Conservation (phyloP, 2,888 invertebrate genomes). For the Caenorhabditis plicata region DNA sequence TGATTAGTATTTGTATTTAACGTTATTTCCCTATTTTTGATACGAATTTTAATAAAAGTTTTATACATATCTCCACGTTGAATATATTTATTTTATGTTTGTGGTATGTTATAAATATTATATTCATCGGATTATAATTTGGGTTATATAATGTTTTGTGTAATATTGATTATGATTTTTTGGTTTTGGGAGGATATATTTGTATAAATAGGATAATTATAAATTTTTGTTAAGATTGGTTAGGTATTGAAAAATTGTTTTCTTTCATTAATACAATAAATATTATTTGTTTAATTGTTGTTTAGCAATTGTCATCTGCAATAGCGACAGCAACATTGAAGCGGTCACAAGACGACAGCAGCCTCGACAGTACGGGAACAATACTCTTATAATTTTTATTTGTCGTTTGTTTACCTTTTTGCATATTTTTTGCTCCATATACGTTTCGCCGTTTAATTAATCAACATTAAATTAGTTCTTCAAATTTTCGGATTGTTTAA, state of each 20-base stretch:
- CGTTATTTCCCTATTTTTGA: background rate
- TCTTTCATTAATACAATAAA: background rate
- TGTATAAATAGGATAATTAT: background rate
- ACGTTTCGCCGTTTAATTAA: too few species aligned
- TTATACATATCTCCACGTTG: too few species aligned
- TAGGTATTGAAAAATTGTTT: background rate
- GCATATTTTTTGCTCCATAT: background rate
- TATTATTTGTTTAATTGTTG: conserved; percentile 3
- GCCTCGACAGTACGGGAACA: conserved; percentile 3
- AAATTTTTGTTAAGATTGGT: background rate
- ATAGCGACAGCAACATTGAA: conserved; percentile 23
- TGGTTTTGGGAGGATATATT: too few species aligned
- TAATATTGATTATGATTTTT: too few species aligned
- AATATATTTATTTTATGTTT: too few species aligned
- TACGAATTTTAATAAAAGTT: too few species aligned
- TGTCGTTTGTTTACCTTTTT: background rate
- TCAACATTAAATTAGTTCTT: background rate
- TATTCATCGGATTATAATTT: too few species aligned
- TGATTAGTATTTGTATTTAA: background rate
- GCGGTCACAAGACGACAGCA: conserved; percentile 14
- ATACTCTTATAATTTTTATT: background rate
- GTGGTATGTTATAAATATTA: too few species aligned
- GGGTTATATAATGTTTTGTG: too few species aligned
- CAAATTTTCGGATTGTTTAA: too few species aligned
- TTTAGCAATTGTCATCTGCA: conserved; percentile 15